Base-by-base conservation (phyloP, 1,140 invertebrate species). In the Tetramorium parvispinum region DNA sequence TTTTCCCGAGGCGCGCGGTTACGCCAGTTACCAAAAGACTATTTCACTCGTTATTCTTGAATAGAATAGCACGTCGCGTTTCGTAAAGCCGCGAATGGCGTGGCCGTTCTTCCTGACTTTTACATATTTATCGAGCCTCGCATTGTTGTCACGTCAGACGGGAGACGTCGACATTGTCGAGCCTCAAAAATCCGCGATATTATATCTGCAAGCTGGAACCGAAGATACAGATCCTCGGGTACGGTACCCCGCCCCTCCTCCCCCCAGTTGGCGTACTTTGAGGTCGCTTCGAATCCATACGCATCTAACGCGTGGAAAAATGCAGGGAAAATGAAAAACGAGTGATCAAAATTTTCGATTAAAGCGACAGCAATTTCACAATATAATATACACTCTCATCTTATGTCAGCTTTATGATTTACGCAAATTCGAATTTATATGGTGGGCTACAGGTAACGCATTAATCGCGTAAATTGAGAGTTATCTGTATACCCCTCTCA, bases 51-150 rank as follows among this genome's bases (percentile, higher is more conserved):
- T 61, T 75, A 37, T 61, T 83, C 43, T 37, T 75, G 68, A 83
- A 83, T 83, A 83, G 68, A 83, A 75, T 16, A 75, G 68, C 79
- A 59, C 68, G 68, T 59, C 79, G 68, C 68, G 79, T 40, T 59
- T 59, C 68, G 61, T 73, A 59, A 73, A 82, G 66, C 77, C 87
- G 68, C 87, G 90, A 79, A 89, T 89, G 85, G 83, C 86, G 87
- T 68, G 78, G 81, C 71, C 89, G 81, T 82, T 89, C 88, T 88
- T 86, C 85, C 85, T 68, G 79, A 91, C 91, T 93, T 91, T 92
- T 92, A 93, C 91, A 92, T 93, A 93, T 92, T 92, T 92, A 93
- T 93, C 89, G 88, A 79, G 77, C 59, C 87, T 86, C 81, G 85
- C 88, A 90, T 93, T 93, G 92, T 93, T 76, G 85, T 86, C 87